Evolutionary conservation across 2,797 vertebrate species (phyloP), one percentile per base, ranked within the genome.

Genomic region (Synanceia verrucosa): DNA sequence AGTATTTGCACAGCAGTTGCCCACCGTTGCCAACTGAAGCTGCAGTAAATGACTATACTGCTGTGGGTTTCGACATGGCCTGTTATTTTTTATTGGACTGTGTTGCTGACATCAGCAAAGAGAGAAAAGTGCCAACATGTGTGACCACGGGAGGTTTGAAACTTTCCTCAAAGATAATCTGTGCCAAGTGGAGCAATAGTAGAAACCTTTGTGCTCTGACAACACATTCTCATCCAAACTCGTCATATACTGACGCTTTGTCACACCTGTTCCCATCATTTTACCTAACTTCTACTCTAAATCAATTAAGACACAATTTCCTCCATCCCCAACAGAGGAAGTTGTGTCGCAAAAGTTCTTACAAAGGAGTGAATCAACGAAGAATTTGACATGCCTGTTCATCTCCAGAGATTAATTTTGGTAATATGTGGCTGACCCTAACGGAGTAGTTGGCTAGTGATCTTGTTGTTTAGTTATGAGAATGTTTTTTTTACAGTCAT

Each of bases 61-160:
- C 36, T 77, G 55, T 63, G 51, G 69, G 34, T 65, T 69, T 66
- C 50, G 57, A 56, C 34, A 29, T 7, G 26, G 37, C 23, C 41
- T 59, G 57, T 57, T 56, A 50, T 73, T 67, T 66, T 75, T 57
- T 6, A n/a, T 9, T 37, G 31, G 28, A 55, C 37, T 18, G 11
- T 64, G 63, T 50, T 78, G 72, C 66, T 62, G 77, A 85, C 62
- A 24, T 31, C 52, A 73, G 75, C 70, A 69, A 26, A 14, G 34
- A 61, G 10, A 41, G 31, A n/a, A 62, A 71, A 47, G 39, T 33
- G 33, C 3, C n/a, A 9, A 69, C 39, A 52, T 23, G 31, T n/a
- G 58, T 46, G n/a, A 52, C 28, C 26, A 29, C n/a, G 4, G 65
- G 57, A 52, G 61, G 31, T 44, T 31, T 26, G 9, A 74, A 72